Evolutionary conservation across 2,113 vertebrate genomes (phyloP).

Genomic region (Vombatus ursinus): DNA sequence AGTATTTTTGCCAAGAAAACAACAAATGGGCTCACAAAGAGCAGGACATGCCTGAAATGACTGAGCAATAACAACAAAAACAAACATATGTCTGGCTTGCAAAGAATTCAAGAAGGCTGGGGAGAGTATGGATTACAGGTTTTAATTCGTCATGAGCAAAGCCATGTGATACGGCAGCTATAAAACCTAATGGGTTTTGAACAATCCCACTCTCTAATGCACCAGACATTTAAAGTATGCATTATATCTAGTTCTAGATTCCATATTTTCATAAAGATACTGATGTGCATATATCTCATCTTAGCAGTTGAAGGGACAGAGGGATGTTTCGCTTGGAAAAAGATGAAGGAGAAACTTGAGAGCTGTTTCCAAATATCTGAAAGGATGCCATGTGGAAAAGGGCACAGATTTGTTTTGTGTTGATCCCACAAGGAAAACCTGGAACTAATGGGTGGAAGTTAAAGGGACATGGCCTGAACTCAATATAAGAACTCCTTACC

Average conservation of each 20-base stretch:
- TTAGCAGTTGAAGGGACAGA: background rate
- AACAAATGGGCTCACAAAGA: background rate
- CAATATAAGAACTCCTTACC: background rate
- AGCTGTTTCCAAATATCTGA: background rate
- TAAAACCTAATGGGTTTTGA: background rate
- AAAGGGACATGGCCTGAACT: background rate
- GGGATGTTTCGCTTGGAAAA: background rate
- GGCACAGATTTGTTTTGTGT: background rate
- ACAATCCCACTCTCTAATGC: background rate
- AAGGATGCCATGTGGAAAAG: background rate
- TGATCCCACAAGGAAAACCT: background rate
- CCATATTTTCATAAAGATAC: background rate
- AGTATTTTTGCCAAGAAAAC: background rate
- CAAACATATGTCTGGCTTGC: background rate
- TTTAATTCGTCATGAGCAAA: background rate
- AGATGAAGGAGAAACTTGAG: background rate
- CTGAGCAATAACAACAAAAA: background rate
- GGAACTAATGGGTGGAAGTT: background rate
- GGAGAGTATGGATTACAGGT: background rate
- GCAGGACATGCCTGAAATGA: background rate
- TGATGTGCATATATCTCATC: background rate
- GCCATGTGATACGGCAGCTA: background rate
- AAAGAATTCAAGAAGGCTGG: background rate
- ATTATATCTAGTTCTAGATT: background rate
- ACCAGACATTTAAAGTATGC: background rate